Base-by-base conservation (phyloP, 2,888 invertebrate genomes). In the Timema cristinae region DNA sequence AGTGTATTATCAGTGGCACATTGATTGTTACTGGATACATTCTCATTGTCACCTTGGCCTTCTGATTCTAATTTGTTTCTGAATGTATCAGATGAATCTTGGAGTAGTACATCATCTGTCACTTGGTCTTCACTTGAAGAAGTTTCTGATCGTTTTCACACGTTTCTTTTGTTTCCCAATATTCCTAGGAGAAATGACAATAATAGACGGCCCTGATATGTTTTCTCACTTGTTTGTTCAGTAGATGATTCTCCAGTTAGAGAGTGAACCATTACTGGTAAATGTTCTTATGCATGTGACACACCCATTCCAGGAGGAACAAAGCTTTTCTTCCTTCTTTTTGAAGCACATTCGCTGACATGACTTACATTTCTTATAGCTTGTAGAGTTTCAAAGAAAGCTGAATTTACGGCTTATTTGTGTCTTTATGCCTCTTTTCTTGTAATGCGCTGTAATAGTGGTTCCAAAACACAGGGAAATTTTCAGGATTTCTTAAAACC, bases 321-420 rank as follows among this genome's bases (percentile, higher is more conserved):
- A 67, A 9, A 11, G 50, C 49, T 67, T 67, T 67, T 48, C 49
- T 67, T 50, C 50, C 51, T 50, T 67, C 51, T 67, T 49, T 67
- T 13, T 15, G 67, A 67, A n/a, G 47, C n/a, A 49, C 47, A 16
- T 67, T 67, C 6, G 10, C 47, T 67, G 6, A 1, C 8, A 15
- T 7, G 32, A 32, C 32, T 32, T 32, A 4, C 32, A 32, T 32
- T 16, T 63, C 63, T 7, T 47, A 48, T 10, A 63, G 47, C 48
- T 10, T 63, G 47, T 47, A 32, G 10, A 9, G 4, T 32, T 16
- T 59, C 13, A n/a, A 59, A 6, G 63, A 15, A 63, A 48, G 63
- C 63, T 13, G 7, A 32, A 63, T 48, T 13, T 32, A 63, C 63
- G 6, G 32, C 63, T 63, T 63, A 8, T 13, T 16, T 32, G 32